Percentiles rank a stretch among this genome's conserved stretches.
Evolutionary conservation across 2,888 invertebrate species (phyloP).

Genomic region (Carabus problematicus): DNA sequence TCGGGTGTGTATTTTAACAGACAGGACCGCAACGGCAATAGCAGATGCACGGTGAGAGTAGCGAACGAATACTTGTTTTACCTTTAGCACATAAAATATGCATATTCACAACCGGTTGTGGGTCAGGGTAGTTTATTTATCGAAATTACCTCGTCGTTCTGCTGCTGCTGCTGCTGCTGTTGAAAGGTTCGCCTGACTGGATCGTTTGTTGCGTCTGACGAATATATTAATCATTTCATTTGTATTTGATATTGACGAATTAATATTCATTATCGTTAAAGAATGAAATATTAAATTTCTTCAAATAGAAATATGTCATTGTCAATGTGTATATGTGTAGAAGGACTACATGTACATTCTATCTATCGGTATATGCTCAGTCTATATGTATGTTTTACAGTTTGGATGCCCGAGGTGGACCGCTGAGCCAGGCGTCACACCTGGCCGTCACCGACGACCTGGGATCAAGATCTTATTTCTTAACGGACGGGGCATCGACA

Average conservation of each 20-base stretch:
- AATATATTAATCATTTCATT: no score
- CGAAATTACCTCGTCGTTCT: neutral
- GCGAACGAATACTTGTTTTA: neutral
- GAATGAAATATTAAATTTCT: slow-evolving; percentile 41
- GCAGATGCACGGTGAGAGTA: no score
- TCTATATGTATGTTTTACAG: slow-evolving; percentile 59
- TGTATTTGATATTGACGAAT: no score
- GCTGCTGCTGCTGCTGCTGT: no score
- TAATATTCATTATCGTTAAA: no score
- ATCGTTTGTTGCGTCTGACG: no score
- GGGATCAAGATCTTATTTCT: slow-evolving; percentile 77
- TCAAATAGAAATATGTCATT: neutral
- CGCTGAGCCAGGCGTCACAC: slow-evolving; percentile 70
- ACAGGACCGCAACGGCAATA: neutral
- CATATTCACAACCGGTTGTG: neutral
- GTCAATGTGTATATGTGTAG: no score
- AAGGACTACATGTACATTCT: no score
- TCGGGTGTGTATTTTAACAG: slow-evolving; percentile 5
- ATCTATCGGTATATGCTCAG: no score
- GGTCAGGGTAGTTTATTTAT: slow-evolving; percentile 1
- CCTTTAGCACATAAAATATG: neutral
- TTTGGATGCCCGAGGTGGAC: slow-evolving; percentile 77
- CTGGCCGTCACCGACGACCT: slow-evolving; percentile 77
- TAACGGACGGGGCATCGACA: slow-evolving; percentile 73
- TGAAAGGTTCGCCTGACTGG: no score